phyloP scores from a whole-genome alignment of 2,113 vertebrate genomes.

The Dunckerocampus dactyliophorus region DNA sequence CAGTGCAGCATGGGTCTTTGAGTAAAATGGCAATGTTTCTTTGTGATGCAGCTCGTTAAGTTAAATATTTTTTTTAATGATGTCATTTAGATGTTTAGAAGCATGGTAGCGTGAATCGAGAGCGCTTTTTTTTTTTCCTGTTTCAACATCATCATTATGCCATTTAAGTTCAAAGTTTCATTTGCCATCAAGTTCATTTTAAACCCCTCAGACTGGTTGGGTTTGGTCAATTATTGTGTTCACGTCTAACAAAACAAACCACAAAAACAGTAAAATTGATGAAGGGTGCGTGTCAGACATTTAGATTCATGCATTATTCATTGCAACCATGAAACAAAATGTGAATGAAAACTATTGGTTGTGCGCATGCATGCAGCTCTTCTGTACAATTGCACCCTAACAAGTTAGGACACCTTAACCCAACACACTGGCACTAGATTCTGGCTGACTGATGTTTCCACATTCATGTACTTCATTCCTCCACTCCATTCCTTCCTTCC shows the following conservation, averaged over 20 bases:
- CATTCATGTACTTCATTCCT: conserved; percentile 46
- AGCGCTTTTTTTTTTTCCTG: neutral
- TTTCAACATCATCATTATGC: neutral
- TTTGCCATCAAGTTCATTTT: neutral
- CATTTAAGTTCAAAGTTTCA: neutral
- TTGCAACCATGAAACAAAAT: neutral
- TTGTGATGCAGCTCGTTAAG: too few species aligned
- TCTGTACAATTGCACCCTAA: conserved; percentile 58
- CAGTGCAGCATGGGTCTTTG: too few species aligned
- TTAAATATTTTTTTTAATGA: too few species aligned
- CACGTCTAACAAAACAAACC: neutral
- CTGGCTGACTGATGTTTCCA: conserved; percentile 59
- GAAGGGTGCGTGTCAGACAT: neutral
- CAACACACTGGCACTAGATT: conserved; percentile 51
- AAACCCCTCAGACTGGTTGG: neutral
- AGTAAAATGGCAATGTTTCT: too few species aligned
- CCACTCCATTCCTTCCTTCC: conserved; percentile 24
- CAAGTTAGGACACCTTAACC: conserved; percentile 60
- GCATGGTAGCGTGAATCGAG: too few species aligned
- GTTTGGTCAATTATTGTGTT: neutral
- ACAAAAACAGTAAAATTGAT: neutral
- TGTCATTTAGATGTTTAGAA: too few species aligned
- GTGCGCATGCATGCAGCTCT: conserved; percentile 22
- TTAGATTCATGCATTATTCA: neutral
- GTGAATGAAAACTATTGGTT: neutral